Percentiles rank a stretch among this genome's conserved stretches.
Evolutionary conservation across 1,140 invertebrate species (phyloP).

Genomic region (Fopius arisanus): DNA sequence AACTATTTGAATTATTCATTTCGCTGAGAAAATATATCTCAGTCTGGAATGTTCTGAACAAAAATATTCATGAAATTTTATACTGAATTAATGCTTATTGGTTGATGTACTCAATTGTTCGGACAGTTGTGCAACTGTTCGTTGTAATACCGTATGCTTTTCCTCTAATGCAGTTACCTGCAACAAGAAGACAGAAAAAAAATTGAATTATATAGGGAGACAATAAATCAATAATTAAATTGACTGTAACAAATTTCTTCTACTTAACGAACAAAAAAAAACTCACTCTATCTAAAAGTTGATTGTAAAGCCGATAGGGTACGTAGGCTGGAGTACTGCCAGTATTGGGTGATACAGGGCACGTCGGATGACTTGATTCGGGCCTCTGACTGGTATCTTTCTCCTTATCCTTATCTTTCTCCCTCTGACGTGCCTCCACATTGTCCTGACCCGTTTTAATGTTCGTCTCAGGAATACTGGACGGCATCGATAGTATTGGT

Average conservation of each 20-base stretch:
- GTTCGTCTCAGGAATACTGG: constrained; percentile 31
- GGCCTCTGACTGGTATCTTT: constrained; percentile 26
- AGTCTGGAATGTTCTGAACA: not conserved
- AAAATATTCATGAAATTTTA: constrained; percentile 5
- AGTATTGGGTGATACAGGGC: constrained; percentile 39
- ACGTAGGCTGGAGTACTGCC: constrained; percentile 51
- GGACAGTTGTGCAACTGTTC: constrained; percentile 53
- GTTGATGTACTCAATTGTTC: constrained; percentile 44
- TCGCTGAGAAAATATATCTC: not conserved
- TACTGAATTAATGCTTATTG: not conserved
- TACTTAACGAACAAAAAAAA: not conserved
- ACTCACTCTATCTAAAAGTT: constrained; percentile 59
- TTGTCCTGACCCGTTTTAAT: constrained; percentile 44
- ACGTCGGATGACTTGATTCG: constrained; percentile 29
- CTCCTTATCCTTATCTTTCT: constrained; percentile 38
- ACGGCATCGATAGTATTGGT: constrained; percentile 25
- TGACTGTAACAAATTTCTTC: too few relatives aligned
- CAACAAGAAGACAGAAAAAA: constrained; percentile 23
- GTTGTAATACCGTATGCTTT: constrained; percentile 53
- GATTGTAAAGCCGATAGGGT: constrained; percentile 57
- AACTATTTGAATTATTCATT: not conserved
- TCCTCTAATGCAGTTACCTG: constrained; percentile 57
- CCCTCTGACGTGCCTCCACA: constrained; percentile 49
- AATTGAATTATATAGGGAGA: not conserved
- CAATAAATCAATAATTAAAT: not conserved